phyloP scores from a whole-genome alignment of 2,888 invertebrate genomes.

The Nomada fucata region DNA sequence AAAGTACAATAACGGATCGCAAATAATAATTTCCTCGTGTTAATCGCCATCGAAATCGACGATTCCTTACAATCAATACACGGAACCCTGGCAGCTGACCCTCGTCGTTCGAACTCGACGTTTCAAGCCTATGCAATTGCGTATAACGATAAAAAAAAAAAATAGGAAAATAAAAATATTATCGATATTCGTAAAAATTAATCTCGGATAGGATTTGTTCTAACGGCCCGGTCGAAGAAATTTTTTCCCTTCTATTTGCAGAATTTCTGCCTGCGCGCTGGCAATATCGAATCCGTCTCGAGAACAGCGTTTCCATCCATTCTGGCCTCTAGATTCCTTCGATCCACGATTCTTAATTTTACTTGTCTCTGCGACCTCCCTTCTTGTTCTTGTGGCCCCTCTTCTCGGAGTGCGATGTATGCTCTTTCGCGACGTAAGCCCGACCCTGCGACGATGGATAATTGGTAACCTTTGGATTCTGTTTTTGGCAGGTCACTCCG shows the following conservation, averaged over 20 bases:
- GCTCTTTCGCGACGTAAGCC: conserved; percentile 53
- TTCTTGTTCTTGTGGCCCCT: background rate
- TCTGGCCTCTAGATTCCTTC: background rate
- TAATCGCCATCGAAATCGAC: too few species aligned
- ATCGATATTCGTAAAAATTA: background rate
- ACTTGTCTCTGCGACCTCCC: background rate
- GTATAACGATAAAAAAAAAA: too few species aligned
- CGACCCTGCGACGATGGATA: background rate
- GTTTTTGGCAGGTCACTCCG: background rate
- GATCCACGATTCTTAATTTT: background rate
- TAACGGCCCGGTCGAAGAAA: too few species aligned
- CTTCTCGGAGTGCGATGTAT: conserved; percentile 46
- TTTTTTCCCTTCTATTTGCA: background rate
- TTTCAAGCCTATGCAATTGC: too few species aligned
- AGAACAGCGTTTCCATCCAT: background rate
- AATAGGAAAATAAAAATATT: background rate
- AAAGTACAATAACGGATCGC: too few species aligned
- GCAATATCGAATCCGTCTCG: background rate
- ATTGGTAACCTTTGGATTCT: background rate
- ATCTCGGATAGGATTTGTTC: background rate
- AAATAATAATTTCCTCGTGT: too few species aligned
- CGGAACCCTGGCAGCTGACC: too few species aligned
- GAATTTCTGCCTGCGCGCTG: background rate
- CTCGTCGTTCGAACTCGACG: too few species aligned
- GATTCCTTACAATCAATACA: too few species aligned